These are phyloP conservation scores for Acleris emargana DNA, from an alignment of 2,888 invertebrate species.

Conservation along the genomic window DNA sequence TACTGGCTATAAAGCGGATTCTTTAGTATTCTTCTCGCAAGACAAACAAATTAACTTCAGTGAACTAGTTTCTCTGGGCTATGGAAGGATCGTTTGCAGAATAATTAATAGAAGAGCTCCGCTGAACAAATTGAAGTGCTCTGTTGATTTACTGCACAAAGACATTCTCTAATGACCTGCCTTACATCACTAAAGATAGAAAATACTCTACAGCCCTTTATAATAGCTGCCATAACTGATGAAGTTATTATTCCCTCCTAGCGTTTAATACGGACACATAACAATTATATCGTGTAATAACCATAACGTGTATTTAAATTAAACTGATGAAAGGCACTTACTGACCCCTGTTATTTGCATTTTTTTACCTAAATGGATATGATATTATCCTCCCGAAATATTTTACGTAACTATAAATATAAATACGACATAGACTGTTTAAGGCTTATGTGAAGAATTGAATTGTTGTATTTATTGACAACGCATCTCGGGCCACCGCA, in stretches of 20 bases:
- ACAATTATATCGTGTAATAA: constrained; percentile 18
- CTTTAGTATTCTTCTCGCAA: constrained; percentile 26
- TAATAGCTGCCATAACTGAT: constrained; percentile 12
- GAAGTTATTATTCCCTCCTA: constrained; percentile 16
- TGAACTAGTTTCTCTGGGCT: constrained; percentile 33
- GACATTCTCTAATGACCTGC: constrained; percentile 36
- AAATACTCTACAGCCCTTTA: constrained; percentile 22
- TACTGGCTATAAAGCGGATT: constrained; percentile 11
- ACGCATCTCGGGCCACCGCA: constrained; percentile 36
- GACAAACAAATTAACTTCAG: constrained; percentile 32
- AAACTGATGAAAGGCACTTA: constrained; percentile 17
- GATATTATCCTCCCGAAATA: neutral
- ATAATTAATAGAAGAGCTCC: constrained; percentile 45
- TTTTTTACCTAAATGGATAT: neutral
- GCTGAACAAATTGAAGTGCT: constrained; percentile 44
- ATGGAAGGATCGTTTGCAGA: constrained; percentile 39
- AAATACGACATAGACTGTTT: neutral
- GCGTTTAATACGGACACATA: constrained; percentile 9
- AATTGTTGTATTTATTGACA: constrained; percentile 14
- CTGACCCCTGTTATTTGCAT: constrained; percentile 12
- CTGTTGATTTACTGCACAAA: constrained; percentile 42
- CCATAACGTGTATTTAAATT: constrained; percentile 19
- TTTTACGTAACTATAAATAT: neutral
- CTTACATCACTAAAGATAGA: constrained; percentile 40
- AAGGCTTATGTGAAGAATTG: neutral